These are phyloP conservation scores for Calidris pygmaea DNA, from an alignment of 2,113 vertebrate genomes.

Conservation along the genomic window DNA sequence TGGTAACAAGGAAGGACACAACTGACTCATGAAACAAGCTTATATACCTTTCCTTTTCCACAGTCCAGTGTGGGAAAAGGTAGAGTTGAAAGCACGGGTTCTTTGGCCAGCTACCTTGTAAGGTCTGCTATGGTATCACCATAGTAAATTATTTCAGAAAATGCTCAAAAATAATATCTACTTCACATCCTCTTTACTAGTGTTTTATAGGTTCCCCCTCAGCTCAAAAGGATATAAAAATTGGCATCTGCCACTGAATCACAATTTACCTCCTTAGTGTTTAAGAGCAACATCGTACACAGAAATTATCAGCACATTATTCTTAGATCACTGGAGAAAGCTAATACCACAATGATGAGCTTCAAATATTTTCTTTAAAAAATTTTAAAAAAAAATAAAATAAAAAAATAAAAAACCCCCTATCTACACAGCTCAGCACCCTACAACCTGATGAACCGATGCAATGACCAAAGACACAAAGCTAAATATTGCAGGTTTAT, in stretches of 20 bases:
- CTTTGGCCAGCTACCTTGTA: rapidly evolving
- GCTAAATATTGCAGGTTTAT: neutral
- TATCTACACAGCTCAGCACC: neutral
- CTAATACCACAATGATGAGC: neutral
- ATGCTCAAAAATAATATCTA: neutral
- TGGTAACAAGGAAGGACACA: neutral
- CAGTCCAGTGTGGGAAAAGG: neutral
- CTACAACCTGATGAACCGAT: neutral
- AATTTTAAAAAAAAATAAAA: neutral
- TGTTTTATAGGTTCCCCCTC: neutral
- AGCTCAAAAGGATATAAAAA: neutral
- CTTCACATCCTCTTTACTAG: neutral
- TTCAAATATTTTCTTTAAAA: neutral
- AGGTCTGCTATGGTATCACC: neutral
- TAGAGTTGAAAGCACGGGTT: neutral
- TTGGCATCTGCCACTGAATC: neutral
- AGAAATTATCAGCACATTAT: neutral
- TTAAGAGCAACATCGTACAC: neutral
- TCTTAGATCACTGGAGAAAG: neutral
- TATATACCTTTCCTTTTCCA: neutral
- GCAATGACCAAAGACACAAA: neutral
- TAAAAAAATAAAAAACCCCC: no score
- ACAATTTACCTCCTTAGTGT: neutral
- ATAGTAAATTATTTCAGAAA: neutral
- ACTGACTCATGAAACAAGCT: neutral